A percentile compares a stretch with the other conserved stretches of the same genome.
phyloP scores from a whole-genome alignment of 2,797 vertebrate species.

The Vireo griseus region DNA sequence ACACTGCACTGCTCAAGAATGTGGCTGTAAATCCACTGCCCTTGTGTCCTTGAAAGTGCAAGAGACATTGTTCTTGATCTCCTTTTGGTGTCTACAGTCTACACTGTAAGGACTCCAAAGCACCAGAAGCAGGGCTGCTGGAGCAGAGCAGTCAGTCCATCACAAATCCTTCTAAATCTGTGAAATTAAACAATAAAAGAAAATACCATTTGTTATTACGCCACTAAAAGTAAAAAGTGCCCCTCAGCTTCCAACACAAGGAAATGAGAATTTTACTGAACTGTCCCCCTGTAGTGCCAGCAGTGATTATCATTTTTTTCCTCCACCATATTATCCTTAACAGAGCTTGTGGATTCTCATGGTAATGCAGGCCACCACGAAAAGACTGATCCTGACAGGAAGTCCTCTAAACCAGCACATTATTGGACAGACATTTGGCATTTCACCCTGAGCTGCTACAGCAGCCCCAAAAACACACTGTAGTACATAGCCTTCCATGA shows the following conservation, averaged over 20 bases:
- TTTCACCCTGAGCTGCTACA: not conserved
- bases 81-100: not conserved
- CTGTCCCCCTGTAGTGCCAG: not conserved
- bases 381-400: not conserved
- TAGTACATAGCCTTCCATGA: not conserved
- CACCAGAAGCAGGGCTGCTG: not conserved
- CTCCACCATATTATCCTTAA: not conserved
- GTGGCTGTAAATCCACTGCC: not conserved
- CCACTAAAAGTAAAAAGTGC: not conserved
- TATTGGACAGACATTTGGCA: not conserved
- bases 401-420: not conserved
- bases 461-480: not conserved
- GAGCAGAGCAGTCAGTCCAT: not conserved
- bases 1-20: not conserved
- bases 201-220: not conserved
- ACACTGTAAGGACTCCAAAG: not conserved
- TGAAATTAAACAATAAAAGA: not conserved
- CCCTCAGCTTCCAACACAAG: not conserved
- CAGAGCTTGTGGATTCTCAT: not conserved
- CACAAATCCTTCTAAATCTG: not conserved
- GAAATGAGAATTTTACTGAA: not conserved
- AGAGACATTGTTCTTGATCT: not conserved
- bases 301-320: not conserved
- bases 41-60: not conserved
- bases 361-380: not conserved